phyloP scores from a whole-genome alignment of 2,888 invertebrate genomes.

The Endotricha flammealis region DNA sequence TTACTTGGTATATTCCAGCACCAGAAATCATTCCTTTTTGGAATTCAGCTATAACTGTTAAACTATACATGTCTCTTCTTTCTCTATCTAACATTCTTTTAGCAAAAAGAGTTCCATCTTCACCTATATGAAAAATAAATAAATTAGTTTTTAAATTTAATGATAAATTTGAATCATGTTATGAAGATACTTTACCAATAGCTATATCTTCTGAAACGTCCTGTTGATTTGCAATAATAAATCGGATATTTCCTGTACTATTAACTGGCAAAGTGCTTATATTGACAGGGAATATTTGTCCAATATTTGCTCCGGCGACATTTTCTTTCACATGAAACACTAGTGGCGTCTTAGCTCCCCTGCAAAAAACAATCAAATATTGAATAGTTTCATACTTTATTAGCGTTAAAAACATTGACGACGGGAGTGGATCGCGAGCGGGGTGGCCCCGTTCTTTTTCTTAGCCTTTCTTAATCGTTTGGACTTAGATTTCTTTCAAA shows the following conservation, averaged over 20 bases:
- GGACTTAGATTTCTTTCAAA: too few species aligned
- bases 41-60: constrained; percentile 89
- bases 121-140: constrained; percentile 40
- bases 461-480: too few species aligned
- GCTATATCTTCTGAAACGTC: constrained; percentile 88
- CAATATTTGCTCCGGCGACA: constrained; percentile 83
- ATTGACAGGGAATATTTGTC: constrained; percentile 82
- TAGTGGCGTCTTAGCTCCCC: constrained; percentile 84
- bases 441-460: too few species aligned
- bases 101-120: constrained; percentile 89
- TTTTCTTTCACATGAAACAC: constrained; percentile 89
- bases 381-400: too few species aligned
- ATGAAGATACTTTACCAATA: constrained; percentile 74
- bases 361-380: constrained; percentile 41
- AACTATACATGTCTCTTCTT: constrained; percentile 82
- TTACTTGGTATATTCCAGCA: constrained; percentile 88
- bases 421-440: too few species aligned
- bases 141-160: background rate
- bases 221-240: constrained; percentile 89
- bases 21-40: constrained; percentile 83
- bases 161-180: background rate
- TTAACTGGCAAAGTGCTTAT: constrained; percentile 47
- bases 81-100: constrained; percentile 88
- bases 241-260: constrained; percentile 77
- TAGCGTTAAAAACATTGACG: too few species aligned